phyloP scores from a whole-genome alignment of 2,888 invertebrate genomes.

The Hybos culiciformis region DNA sequence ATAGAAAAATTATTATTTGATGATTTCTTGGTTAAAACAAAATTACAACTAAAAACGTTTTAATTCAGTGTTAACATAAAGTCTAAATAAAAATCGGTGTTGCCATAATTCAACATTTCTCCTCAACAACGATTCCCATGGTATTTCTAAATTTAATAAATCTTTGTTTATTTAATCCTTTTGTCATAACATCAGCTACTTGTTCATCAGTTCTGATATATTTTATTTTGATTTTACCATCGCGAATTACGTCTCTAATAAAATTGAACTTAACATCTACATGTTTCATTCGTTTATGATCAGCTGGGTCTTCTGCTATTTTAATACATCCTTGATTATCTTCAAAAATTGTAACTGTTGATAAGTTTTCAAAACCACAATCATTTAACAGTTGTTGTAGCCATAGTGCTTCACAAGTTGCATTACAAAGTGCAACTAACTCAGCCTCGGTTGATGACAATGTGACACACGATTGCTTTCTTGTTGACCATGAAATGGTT shows the following conservation, averaged over 20 bases:
- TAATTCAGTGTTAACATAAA: too few relatives aligned
- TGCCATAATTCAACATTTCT: neutral
- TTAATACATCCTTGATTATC: constrained; percentile 11
- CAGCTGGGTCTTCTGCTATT: constrained; percentile 11
- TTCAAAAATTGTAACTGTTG: constrained; percentile 4
- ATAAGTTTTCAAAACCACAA: constrained; percentile 1
- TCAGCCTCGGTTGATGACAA: too few relatives aligned
- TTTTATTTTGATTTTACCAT: too few relatives aligned
- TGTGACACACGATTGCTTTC: too few relatives aligned
- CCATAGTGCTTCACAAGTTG: constrained; percentile 8
- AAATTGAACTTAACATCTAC: too few relatives aligned
- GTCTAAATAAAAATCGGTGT: too few relatives aligned
- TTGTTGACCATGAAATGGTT: too few relatives aligned
- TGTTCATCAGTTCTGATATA: neutral
- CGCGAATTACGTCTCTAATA: constrained; percentile 7
- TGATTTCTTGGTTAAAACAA: too few relatives aligned
- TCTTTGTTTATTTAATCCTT: neutral
- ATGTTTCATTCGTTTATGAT: too few relatives aligned
- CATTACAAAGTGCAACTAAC: constrained; percentile 8
- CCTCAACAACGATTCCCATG: neutral
- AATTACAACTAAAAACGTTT: too few relatives aligned
- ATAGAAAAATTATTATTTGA: too few relatives aligned
- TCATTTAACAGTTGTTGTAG: constrained; percentile 5
- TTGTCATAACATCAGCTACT: neutral
- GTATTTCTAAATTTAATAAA: neutral